Evolutionary conservation across 2,113 vertebrate species (phyloP), one percentile per base, ranked within the genome.

Genomic region (Epinephelus cyanopodus): DNA sequence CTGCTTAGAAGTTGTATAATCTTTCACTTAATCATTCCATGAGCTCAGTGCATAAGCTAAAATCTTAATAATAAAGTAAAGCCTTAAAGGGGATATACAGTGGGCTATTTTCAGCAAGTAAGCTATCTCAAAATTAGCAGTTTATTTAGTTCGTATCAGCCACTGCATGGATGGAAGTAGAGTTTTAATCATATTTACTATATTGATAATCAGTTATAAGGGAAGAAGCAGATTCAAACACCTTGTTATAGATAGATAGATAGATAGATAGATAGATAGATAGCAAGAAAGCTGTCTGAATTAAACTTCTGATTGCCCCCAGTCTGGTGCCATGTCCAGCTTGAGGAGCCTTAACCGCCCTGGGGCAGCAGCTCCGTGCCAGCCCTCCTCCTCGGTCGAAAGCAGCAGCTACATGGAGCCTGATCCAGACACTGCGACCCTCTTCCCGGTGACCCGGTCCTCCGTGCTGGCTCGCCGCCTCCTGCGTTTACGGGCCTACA

Each of bases 241-340:
- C 39, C 1, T 42, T 7, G 9, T 42, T 37, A 1, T 17, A 10
- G 27, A 37, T 33, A 8, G 23, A 62, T 9, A 5, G 23, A 73
- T 3, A 12, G 15, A 45, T 15, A 14, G n/a, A 1, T 17, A 10
- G 27, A 37, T 33, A 8, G 23, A 62, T 9, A 5, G 23, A 73
- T 3, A 12, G 15, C n/a, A n/a, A n/a, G n/a, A 45, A 10, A 14
- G 6, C 1, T 17, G 15, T 68, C 17, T 62, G 15, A 39, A 1
- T 79, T 1, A 65, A 50, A 70, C 8, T 27, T 82, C 25, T 5
- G 9, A 17, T 53, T 14, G 45, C 3, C 27, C 25, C 14, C 53
- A n/a, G 39, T 39, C 39, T 64, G 85, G 86, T 19, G n/a, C 19
- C 57, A 94, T 93, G 92, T 87, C 87, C 17, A 72, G 66, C 6